Conservation (phyloP, 2,797 vertebrate species). For the Phrynocephalus forsythii region DNA sequence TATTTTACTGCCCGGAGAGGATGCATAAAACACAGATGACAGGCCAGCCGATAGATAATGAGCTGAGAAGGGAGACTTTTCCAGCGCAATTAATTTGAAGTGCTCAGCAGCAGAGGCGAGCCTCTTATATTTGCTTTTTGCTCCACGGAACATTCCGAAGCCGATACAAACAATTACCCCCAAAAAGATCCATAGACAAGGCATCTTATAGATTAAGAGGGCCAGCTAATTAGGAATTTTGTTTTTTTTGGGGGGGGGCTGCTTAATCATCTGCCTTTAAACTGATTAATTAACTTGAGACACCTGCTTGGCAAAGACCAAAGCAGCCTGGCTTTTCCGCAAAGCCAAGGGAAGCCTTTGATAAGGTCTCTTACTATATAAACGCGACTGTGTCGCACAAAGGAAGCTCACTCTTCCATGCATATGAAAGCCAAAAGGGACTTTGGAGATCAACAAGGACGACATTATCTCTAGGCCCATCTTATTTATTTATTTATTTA, state of each 20-base stretch:
- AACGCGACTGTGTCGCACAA: background rate
- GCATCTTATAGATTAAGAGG: background rate
- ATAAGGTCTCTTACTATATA: background rate
- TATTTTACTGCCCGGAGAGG: constrained; percentile 18
- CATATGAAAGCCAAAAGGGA: background rate
- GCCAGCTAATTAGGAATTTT: constrained; percentile 1
- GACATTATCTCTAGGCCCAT: background rate
- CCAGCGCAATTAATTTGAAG: constrained; percentile 28
- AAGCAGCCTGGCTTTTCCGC: background rate
- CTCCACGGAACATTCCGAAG: background rate
- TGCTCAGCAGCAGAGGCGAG: background rate
- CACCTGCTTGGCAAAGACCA: background rate
- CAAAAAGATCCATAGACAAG: background rate
- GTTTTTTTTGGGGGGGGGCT: background rate
- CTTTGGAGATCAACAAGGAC: background rate
- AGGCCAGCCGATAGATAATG: constrained; percentile 23
- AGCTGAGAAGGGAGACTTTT: constrained; percentile 26
- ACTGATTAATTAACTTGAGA: constrained; percentile 23
- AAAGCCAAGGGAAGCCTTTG: background rate
- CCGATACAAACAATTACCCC: constrained; percentile 33
- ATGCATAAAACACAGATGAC: background rate
- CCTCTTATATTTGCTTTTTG: constrained; percentile 18
- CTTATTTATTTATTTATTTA: too few species aligned
- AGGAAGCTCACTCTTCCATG: background rate
- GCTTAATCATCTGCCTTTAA: constrained; percentile 20